Conservation (phyloP, 2,888 invertebrate genomes). For the Podotricha telesiphe region DNA sequence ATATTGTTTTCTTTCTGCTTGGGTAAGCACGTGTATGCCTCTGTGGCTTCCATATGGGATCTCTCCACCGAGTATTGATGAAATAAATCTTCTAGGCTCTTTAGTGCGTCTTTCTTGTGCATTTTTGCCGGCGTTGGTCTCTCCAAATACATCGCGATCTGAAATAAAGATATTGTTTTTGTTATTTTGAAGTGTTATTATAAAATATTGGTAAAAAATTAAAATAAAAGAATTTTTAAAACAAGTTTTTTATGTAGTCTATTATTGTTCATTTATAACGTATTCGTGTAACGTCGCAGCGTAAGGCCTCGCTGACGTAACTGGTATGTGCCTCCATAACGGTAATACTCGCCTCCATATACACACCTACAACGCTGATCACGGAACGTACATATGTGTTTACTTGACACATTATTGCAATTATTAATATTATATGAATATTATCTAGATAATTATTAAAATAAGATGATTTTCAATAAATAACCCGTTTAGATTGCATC, state of each 20-base stretch:
- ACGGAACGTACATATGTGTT: slow-evolving; percentile 45
- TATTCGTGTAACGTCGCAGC: slow-evolving; percentile 75
- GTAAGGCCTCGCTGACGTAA: slow-evolving; percentile 81
- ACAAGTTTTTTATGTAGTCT: slow-evolving; percentile 52
- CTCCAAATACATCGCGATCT: slow-evolving; percentile 82
- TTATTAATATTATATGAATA: not conserved
- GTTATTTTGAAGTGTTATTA: slow-evolving; percentile 1
- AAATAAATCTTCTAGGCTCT: slow-evolving; percentile 87
- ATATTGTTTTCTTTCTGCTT: slow-evolving; percentile 92
- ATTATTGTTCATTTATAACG: slow-evolving; percentile 69
- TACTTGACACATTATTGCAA: slow-evolving; percentile 58
- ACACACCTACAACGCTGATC: slow-evolving; percentile 57
- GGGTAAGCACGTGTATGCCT: slow-evolving; percentile 88
- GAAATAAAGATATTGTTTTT: slow-evolving; percentile 55
- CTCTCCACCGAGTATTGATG: slow-evolving; percentile 91
- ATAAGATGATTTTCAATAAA: not conserved
- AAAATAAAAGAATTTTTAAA: slow-evolving; percentile 20
- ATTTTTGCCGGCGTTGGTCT: slow-evolving; percentile 62
- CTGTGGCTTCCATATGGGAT: slow-evolving; percentile 90
- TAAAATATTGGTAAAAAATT: slow-evolving; percentile 7
- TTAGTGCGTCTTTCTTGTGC: slow-evolving; percentile 67
- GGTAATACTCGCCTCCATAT: slow-evolving; percentile 78
- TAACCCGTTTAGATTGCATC: not conserved
- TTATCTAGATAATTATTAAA: not conserved
- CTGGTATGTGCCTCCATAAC: slow-evolving; percentile 83